phyloP scores from a whole-genome alignment of 2,888 invertebrate genomes.

The Melolontha melolontha region DNA sequence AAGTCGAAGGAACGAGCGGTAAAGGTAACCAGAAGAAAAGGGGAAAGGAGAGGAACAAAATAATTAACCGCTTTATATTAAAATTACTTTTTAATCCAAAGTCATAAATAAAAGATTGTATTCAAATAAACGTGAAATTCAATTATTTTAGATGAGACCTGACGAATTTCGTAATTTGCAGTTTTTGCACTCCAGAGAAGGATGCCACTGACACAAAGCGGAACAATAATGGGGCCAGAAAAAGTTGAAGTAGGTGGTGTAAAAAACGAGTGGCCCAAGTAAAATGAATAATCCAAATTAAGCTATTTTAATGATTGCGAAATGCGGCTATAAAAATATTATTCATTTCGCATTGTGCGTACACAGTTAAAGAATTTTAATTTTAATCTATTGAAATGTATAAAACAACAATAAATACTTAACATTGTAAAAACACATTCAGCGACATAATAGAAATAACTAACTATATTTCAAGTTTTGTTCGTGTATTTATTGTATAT shows the following conservation, averaged over 20 bases:
- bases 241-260: conserved; percentile 2
- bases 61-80: conserved; percentile 59
- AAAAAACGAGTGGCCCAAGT: conserved; percentile 9
- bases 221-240: conserved; percentile 5
- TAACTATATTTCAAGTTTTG: no score
- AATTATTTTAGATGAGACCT: conserved; percentile 45
- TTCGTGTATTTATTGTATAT: no score
- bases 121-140: conserved; percentile 49
- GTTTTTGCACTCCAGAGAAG: conserved; percentile 19
- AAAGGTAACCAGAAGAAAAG: conserved; percentile 17
- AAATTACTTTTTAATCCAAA: conserved; percentile 57
- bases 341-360: no score
- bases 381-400: no score
- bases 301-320: background rate
- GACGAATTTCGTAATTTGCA: conserved; percentile 31
- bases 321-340: no score
- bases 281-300: background rate
- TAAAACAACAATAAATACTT: no score
- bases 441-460: no score
- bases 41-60: conserved; percentile 48
- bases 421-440: no score
- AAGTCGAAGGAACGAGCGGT: conserved; percentile 32
- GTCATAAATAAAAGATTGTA: conserved; percentile 57
- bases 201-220: background rate
- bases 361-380: no score